A percentile compares a stretch with the other conserved stretches of the same genome.
phyloP scores from a whole-genome alignment of 2,888 invertebrate species.

The Yponomeuta cagnagella region DNA sequence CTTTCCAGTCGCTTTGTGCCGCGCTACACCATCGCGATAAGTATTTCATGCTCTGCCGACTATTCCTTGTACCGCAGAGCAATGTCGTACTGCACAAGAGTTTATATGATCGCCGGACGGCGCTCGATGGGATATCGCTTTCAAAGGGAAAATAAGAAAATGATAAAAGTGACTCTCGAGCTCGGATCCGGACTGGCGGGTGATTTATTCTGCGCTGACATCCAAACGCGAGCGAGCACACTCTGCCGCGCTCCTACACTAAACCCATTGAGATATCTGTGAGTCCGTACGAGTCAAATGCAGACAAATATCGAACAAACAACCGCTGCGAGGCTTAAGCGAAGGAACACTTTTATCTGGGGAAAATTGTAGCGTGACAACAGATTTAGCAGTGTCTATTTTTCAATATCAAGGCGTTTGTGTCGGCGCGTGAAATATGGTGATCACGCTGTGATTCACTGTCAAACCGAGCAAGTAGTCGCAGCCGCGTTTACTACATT shows the following conservation, averaged over 20 bases:
- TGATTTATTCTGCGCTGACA: neutral
- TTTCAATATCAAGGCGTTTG: neutral
- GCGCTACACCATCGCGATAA: neutral
- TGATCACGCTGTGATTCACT: neutral
- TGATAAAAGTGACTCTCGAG: neutral
- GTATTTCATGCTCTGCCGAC: neutral
- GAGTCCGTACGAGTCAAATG: neutral
- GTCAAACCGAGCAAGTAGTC: neutral
- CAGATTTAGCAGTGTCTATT: neutral
- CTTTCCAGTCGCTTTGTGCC: conserved; percentile 9
- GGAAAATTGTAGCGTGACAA: neutral
- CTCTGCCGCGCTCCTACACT: neutral
- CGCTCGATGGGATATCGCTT: neutral
- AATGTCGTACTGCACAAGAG: neutral
- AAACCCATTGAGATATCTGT: conserved; percentile 1
- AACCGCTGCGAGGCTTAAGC: neutral
- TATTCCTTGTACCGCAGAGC: neutral
- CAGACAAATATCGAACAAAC: neutral
- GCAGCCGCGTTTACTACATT: neutral
- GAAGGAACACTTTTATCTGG: neutral
- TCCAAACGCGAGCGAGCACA: neutral
- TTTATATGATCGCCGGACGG: neutral
- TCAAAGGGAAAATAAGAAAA: conserved; percentile 1
- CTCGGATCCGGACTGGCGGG: neutral
- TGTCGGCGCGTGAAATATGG: neutral